Percentiles rank a stretch among this genome's conserved stretches.
phyloP scores from a whole-genome alignment of 2,888 invertebrate species.

The Ramazzottius varieornatus region DNA sequence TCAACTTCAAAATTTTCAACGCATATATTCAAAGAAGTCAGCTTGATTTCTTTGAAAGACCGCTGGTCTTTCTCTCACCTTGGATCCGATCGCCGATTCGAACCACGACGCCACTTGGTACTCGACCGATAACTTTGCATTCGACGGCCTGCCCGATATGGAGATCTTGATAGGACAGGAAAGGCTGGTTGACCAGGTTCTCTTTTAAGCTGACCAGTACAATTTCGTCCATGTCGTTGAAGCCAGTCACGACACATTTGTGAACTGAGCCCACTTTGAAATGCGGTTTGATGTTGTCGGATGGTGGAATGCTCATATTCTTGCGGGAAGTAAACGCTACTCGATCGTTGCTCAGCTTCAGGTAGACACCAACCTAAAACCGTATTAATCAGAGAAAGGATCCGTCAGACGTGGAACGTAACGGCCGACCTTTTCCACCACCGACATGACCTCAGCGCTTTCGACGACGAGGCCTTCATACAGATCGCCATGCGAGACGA shows the following conservation, averaged over 20 bases:
- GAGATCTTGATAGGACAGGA: neutral
- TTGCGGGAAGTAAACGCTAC: neutral
- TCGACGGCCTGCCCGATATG: neutral
- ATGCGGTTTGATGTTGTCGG: neutral
- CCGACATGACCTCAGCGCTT: neutral
- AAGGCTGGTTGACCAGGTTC: neutral
- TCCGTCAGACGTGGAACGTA: too few relatives aligned
- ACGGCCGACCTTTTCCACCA: neutral
- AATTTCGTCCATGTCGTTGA: slow-evolving; percentile 1
- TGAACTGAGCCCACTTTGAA: neutral
- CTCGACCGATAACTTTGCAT: neutral
- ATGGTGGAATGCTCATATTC: neutral
- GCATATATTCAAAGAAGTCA: too few relatives aligned
- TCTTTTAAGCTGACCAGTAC: slow-evolving; percentile 1
- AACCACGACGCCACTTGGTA: neutral
- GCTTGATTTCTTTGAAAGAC: too few relatives aligned
- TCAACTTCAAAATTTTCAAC: too few relatives aligned
- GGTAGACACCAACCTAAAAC: too few relatives aligned
- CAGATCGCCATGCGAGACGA: neutral
- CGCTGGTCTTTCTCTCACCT: neutral
- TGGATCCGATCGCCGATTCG: neutral
- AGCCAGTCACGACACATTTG: neutral
- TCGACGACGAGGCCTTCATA: neutral
- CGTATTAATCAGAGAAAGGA: too few relatives aligned
- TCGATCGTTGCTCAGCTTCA: neutral